A percentile compares a stretch with the other conserved stretches of the same genome.
These are phyloP conservation scores for Cataglyphis hispanica DNA, from an alignment of 1,140 invertebrate genomes.

Conservation along the genomic window DNA sequence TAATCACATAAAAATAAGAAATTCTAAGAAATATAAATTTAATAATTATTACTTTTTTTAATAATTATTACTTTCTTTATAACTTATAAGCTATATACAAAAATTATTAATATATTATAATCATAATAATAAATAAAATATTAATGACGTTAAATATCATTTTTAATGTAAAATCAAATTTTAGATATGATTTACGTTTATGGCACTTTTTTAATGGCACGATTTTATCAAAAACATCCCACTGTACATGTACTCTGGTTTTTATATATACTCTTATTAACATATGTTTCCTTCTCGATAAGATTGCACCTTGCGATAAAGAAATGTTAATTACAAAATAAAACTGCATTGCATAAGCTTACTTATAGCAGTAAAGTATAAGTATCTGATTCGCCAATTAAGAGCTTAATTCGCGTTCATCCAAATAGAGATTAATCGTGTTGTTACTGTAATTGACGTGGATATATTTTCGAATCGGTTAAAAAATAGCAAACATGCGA, in stretches of 20 bases:
- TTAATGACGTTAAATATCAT: not conserved
- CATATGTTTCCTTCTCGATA: slow-evolving; percentile 5
- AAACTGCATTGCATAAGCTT: not conserved
- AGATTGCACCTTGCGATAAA: slow-evolving; percentile 3
- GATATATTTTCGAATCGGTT: not conserved
- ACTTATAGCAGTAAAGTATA: slow-evolving; percentile 19
- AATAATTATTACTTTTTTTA: not conserved
- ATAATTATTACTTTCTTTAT: not conserved
- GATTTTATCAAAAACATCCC: not conserved
- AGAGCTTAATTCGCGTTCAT: not conserved
- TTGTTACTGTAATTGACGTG: not conserved
- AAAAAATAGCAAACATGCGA: not conserved
- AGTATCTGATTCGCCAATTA: not conserved
- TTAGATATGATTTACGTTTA: not conserved
- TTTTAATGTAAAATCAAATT: not conserved
- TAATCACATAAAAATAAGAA: not conserved
- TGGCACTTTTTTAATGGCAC: no score
- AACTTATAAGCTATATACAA: not conserved
- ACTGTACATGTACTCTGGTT: not conserved
- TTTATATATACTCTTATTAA: not conserved
- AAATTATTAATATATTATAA: not conserved
- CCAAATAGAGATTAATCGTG: slow-evolving; percentile 1
- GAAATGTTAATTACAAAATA: slow-evolving; percentile 7
- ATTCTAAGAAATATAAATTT: not conserved
- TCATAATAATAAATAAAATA: not conserved